Conservation (phyloP, 2,113 vertebrate genomes). For the Protobothrops mucrosquamatus region DNA sequence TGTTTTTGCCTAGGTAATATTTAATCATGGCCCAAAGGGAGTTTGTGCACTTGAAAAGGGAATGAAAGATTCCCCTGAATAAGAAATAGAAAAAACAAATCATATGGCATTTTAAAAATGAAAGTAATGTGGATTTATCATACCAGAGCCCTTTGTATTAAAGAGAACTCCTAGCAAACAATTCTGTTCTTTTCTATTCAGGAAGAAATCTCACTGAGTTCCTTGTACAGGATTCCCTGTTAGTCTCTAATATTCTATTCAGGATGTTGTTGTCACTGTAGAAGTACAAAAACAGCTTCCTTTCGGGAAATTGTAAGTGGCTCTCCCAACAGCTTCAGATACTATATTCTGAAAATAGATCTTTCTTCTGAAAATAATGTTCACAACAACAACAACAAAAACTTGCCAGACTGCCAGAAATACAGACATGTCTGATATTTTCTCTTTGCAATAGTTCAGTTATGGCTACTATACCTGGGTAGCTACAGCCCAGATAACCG, state of each 20-base stretch:
- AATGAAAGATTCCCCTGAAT: neutral
- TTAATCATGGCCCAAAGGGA: neutral
- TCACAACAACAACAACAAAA: neutral
- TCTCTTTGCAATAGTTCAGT: neutral
- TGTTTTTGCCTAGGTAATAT: constrained; percentile 24
- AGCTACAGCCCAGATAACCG: neutral
- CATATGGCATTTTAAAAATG: neutral
- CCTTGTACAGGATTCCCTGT: too few relatives aligned
- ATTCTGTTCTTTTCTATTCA: neutral
- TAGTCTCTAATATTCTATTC: neutral
- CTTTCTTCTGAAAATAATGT: neutral
- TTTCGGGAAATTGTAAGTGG: neutral
- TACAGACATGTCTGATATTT: neutral
- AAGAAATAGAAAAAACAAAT: neutral
- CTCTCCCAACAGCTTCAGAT: neutral
- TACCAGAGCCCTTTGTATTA: neutral
- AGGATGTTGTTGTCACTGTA: neutral
- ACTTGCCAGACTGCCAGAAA: neutral
- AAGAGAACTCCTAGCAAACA: neutral
- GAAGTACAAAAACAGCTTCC: neutral
- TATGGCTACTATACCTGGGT: neutral
- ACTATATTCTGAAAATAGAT: neutral
- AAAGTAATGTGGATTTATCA: neutral
- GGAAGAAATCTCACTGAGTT: neutral
- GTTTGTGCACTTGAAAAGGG: neutral